A percentile compares a stretch with the other conserved stretches of the same genome.
phyloP scores from a whole-genome alignment of 2,113 vertebrate genomes.

The Seriola aureovittata region DNA sequence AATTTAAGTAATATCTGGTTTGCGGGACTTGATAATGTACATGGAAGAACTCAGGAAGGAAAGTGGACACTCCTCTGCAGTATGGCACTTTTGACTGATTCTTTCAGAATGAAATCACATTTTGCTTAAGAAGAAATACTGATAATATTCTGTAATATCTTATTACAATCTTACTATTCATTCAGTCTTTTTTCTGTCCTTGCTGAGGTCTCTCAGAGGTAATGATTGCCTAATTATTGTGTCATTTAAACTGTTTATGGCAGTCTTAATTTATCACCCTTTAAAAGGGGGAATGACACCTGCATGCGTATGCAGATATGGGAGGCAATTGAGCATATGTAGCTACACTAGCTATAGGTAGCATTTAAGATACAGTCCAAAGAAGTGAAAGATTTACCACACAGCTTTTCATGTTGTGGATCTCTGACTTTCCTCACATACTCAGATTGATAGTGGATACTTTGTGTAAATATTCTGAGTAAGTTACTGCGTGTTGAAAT shows the following conservation, averaged over 20 bases:
- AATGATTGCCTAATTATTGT: conserved; percentile 34
- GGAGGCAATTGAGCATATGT: conserved; percentile 11
- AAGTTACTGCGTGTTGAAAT: neutral
- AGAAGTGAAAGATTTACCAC: neutral
- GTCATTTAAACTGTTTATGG: conserved; percentile 33
- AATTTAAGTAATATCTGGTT: conserved; percentile 29
- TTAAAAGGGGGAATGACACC: conserved; percentile 42
- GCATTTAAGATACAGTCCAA: conserved; percentile 1
- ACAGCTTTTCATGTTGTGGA: conserved; percentile 18
- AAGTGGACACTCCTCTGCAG: neutral
- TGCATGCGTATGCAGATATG: conserved; percentile 43
- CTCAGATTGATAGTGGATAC: neutral
- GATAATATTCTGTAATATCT: conserved; percentile 15
- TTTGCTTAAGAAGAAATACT: conserved; percentile 5
- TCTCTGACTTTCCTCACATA: conserved; percentile 16
- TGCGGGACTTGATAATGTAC: conserved; percentile 12
- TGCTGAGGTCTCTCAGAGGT: conserved; percentile 15
- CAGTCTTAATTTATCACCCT: conserved; percentile 47
- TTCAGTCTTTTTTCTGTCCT: conserved; percentile 20
- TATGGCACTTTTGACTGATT: conserved; percentile 38
- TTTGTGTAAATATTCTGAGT: conserved; percentile 8
- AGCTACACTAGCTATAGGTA: conserved; percentile 27
- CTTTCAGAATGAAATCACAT: conserved; percentile 4
- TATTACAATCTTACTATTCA: conserved; percentile 21
- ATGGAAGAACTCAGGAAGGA: conserved; percentile 40